These are phyloP conservation scores for Conus ventricosus DNA, from an alignment of 1,140 invertebrate genomes.

Conservation along the genomic window DNA sequence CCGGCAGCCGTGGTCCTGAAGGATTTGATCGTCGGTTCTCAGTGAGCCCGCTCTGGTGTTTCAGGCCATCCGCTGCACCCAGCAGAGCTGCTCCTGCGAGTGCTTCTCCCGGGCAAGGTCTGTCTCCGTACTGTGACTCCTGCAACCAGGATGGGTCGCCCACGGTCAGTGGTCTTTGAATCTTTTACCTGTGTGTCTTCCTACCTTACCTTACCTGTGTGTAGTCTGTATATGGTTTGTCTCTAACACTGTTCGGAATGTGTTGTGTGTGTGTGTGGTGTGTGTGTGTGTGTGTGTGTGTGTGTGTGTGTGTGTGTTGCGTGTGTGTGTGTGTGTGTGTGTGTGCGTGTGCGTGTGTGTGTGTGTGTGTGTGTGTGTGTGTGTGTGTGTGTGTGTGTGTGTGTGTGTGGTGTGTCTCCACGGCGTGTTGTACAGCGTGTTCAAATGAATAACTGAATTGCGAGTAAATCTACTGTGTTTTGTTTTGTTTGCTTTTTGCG, in stretches of 20 bases:
- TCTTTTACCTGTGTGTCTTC: neutral
- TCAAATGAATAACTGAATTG: no score
- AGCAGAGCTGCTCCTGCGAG: constrained; percentile 80
- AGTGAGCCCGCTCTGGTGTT: constrained; percentile 66
- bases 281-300: neutral
- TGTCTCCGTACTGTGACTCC: constrained; percentile 83
- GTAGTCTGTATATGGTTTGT: neutral
- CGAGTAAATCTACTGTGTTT: no score
- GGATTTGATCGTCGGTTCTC: constrained; percentile 30
- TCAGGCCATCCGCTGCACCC: constrained; percentile 85
- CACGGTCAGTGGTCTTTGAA: constrained; percentile 80
- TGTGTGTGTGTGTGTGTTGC: neutral
- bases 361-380: neutral
- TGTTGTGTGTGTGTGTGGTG: neutral
- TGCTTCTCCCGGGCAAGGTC: constrained; percentile 84
- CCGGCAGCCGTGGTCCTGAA: constrained; percentile 37
- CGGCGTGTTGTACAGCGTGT: no score
- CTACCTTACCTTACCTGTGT: neutral
- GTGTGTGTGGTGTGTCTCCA: no score
- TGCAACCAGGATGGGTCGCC: constrained; percentile 87
- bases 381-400: no score
- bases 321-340: neutral
- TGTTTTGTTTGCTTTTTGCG: no score
- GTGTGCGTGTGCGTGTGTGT: neutral
- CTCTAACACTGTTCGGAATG: neutral